Percentiles rank a stretch among this genome's conserved stretches.
Evolutionary conservation across 2,888 invertebrate genomes (phyloP).

Genomic region (Heliconius ismenius): DNA sequence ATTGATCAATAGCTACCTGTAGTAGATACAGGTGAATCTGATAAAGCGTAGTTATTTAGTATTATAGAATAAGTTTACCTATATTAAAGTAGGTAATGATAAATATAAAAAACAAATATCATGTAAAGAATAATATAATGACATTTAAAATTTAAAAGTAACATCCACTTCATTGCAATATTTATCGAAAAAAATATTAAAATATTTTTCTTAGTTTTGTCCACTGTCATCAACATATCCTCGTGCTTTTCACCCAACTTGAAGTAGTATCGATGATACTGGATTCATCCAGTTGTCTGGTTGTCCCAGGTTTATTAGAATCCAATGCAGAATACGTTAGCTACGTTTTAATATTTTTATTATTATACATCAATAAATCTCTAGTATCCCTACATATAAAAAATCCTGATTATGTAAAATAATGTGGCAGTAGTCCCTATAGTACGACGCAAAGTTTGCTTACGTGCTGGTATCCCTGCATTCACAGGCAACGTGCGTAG

Average conservation of each 20-base stretch:
- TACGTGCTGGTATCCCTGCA: conserved; percentile 55
- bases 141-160: too few species aligned
- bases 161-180: too few species aligned
- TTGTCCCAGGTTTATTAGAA: background rate
- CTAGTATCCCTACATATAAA: background rate
- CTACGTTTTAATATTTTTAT: too few species aligned
- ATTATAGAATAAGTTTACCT: too few species aligned
- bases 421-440: conserved; percentile 33
- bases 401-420: background rate
- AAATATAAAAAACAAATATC: too few species aligned
- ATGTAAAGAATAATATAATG: too few species aligned
- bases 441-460: conserved; percentile 52
- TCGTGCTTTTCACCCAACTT: background rate
- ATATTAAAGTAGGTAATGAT: too few species aligned
- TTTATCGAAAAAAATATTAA: too few species aligned
- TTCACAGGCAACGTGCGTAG: conserved; percentile 59
- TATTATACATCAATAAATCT: background rate
- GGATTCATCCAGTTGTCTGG: background rate
- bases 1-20: too few species aligned
- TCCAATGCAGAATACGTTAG: background rate
- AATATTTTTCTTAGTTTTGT: background rate
- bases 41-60: too few species aligned
- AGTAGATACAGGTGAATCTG: too few species aligned
- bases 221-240: background rate
- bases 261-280: background rate